Base-by-base conservation (phyloP, 2,888 invertebrate species). In the Phytoseiulus persimilis region DNA sequence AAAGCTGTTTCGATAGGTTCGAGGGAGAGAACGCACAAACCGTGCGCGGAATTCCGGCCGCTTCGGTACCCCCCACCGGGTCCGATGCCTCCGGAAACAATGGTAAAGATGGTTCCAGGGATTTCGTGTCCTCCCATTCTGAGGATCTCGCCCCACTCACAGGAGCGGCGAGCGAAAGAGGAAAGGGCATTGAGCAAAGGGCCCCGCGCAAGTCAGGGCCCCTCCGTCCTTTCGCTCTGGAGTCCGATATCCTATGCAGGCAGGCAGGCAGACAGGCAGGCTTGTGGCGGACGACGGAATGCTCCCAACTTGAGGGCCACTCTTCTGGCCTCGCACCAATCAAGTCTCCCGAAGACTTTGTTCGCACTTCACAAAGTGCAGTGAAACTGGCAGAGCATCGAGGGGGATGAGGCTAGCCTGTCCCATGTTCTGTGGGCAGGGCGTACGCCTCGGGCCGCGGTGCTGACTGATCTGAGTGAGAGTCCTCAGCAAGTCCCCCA, bases 111-210 rank as follows among this genome's bases (percentile, higher is more conserved):
- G 65, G 65, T 11, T 14, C 18, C 65, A 18, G 65, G 28, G 18
- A 28, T 28, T 2, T 23, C 65, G 65, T 65, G 65, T 28, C 28
- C 14, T 28, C 65, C 65, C 65, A 65, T 65, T 65, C 18, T 28
- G 65, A 65, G 65, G 65, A 65, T 65, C 65, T 65, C 65, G 65
- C 65, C 65, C 65, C 65, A 65, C 18, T 28, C 23, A 11, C 65
- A 65, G 65, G 65, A 65, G 65, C 65, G 65, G 65, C 65, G 65
- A 65, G 65, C 65, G 65, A 65, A 65, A 65, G 65, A 65, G 65
- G 65, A 65, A 65, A 65, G 65, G 65, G 65, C 65, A 23, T 65
- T 65, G 65, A 65, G 65, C 65, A 65, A 65, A 65, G 65, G 65
- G 65, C 65, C 65, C 65, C 65, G 65, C 65, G 65, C 65, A 65